Evolutionary conservation across 1,140 invertebrate genomes (phyloP), one percentile per base, ranked within the genome.

Genomic region (Philaenus spumarius): DNA sequence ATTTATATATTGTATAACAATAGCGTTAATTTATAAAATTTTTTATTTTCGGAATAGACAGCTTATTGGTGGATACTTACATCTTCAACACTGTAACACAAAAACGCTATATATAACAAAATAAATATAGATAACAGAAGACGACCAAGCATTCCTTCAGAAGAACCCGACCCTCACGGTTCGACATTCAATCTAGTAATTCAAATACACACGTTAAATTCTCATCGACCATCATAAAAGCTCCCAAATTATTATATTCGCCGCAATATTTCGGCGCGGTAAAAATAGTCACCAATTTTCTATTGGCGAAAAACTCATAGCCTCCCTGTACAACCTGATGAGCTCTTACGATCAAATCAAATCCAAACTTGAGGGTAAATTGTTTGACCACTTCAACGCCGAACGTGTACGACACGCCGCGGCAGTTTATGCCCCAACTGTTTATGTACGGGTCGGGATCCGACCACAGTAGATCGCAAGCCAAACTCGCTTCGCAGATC

Each of bases 391-490:
- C 80, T 73, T 84, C 52, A 11, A 15, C 2, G 64, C 84, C 84
- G 69, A 86, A 86, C 15, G 82, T 83, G 65, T 83, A 89, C 9
- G 81, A 84, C 3, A 89, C 85, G 30, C 86, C 86, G 58, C 86
- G 77, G 66, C 89, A 86, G 64, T 87, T 87, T 65, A 82, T 82
- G 5, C 80, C 82, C 83, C 83, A 86, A 23, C 83, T 83, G 74
- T 78, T 78, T 2, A 77, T 80, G 59, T 82, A 77, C 59, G 79
- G 85, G 67, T 87, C 84, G 1, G 87, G 87, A 73, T 89, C 89
- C 6, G 87, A 90, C 88, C 88, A 91, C 9, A 91, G 72, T 58
- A 91, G 72, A 74, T 91, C 89, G 72, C 88, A 84, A n/a, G 84
- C 69, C 20, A 85, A 70, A 50, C 85, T n/a, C 85, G 62, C 76